Conservation (phyloP, 2,888 invertebrate genomes). For the Perizoma flavofasciatum region DNA sequence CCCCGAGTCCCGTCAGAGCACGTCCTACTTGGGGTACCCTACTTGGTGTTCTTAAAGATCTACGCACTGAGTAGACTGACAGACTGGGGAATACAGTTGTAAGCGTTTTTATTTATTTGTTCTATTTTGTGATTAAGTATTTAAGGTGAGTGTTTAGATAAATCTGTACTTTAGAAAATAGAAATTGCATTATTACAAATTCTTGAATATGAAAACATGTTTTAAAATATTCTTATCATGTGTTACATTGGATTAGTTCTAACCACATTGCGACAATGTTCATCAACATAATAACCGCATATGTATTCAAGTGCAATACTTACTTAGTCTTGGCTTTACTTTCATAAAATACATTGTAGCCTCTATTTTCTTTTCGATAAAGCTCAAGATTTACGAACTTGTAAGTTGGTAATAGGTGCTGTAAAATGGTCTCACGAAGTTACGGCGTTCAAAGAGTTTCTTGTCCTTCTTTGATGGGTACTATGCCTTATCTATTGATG, state of each 20-base stretch:
- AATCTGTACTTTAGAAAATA: too few species aligned
- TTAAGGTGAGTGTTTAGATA: too few species aligned
- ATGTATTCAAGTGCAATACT: slow-evolving; percentile 72
- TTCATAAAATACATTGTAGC: slow-evolving; percentile 20
- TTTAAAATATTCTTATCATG: slow-evolving; percentile 52
- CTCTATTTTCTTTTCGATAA: slow-evolving; percentile 46
- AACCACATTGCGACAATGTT: slow-evolving; percentile 66
- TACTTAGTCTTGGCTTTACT: slow-evolving; percentile 45
- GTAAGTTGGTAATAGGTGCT: slow-evolving; percentile 39
- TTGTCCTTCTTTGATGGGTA: slow-evolving; percentile 44
- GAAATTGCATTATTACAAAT: too few species aligned
- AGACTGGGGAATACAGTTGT: too few species aligned
- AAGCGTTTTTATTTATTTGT: too few species aligned
- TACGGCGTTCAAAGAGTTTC: slow-evolving; percentile 57
- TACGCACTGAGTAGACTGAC: too few species aligned
- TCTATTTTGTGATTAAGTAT: too few species aligned
- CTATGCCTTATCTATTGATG: slow-evolving; percentile 52
- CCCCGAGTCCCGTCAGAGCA: too few species aligned
- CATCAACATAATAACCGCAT: slow-evolving; percentile 77
- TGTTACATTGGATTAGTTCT: slow-evolving; percentile 49
- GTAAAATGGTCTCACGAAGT: slow-evolving; percentile 64
- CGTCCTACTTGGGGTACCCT: too few species aligned
- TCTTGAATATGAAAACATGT: slow-evolving; percentile 6
- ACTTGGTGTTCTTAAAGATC: too few species aligned
- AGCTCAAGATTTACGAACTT: slow-evolving; percentile 34